These are phyloP conservation scores for Cinara cedri DNA, from an alignment of 2,888 invertebrate species.

Conservation along the genomic window DNA sequence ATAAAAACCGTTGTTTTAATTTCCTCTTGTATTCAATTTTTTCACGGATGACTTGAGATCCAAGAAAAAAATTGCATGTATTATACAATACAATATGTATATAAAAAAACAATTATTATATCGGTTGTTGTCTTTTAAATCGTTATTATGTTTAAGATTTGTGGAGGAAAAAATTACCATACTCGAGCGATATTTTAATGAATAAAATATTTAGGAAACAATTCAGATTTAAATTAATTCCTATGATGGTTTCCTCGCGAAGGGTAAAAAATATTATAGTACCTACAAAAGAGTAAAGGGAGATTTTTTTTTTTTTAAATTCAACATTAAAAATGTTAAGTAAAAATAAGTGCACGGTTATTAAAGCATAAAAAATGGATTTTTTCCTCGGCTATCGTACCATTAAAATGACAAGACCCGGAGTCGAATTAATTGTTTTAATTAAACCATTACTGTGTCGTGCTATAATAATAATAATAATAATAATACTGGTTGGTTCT, in stretches of 20 bases:
- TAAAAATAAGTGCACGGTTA: neutral
- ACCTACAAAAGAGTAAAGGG: neutral
- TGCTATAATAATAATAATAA: neutral
- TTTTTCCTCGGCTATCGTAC: neutral
- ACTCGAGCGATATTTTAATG: no score
- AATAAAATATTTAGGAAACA: neutral
- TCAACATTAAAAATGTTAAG: neutral
- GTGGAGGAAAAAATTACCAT: no score
- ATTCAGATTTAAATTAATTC: neutral
- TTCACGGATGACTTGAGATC: no score
- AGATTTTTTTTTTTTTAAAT: neutral
- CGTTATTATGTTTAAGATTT: no score
- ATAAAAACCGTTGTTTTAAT: no score
- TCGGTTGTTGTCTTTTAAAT: no score
- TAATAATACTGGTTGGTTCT: neutral
- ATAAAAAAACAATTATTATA: no score
- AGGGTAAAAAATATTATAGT: neutral
- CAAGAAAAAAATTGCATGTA: no score
- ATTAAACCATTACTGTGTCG: slow-evolving; percentile 11
- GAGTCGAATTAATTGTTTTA: slow-evolving; percentile 37
- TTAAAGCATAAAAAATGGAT: slow-evolving; percentile 11
- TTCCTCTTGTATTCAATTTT: neutral
- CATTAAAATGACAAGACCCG: neutral
- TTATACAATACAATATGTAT: no score
- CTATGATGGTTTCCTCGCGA: neutral